Base-by-base conservation (phyloP, 2,113 vertebrate genomes). In the Protobothrops mucrosquamatus region DNA sequence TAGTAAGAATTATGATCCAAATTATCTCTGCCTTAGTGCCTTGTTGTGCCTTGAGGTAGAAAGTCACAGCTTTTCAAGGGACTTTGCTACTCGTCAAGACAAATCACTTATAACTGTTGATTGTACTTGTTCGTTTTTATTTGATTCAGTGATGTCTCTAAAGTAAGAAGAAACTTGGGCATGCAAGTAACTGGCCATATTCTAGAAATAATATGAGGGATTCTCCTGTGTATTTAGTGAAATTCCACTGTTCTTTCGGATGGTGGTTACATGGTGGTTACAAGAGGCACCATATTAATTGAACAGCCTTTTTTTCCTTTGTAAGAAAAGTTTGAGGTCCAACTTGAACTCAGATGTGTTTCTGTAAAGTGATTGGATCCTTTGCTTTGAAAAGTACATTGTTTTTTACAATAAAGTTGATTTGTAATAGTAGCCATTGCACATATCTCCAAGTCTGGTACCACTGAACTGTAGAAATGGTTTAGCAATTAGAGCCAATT, bases 341-440 rank as follows among this genome's bases (percentile, higher is more conserved):
- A 54, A 51, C 23, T 22, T 87, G n/a, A 11, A 12, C 22, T 52
- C 20, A 26, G 24, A 54, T 88, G 61, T 69, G 7, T 88, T 34
- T 6, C 11, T 34, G 11, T n/a, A 87, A 18, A 57, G 85, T 23
- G 4, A 55, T 46, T 24, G 43, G 23, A 11, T 8, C 11, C 34
- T 55, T 92, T 85, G 54, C 26, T 29, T 86, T 24, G 88, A 61
- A 54, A 88, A 12, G n/a, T 43, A 81, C 34, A 81, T 51, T 9
- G 10, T 51, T 43, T 87, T 51, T 39, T 64, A 29, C 89, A 52
- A 92, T 14, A 39, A 59, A n/a, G n/a, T 46, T 87, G 26, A 51
- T 52, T n/a, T 87, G 74, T 51, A 3, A 93, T 34, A 90, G 93
- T 89, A 94, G 51, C 20, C 94, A 2, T 69, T 69, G 7, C 34